Evolutionary conservation across 1,140 invertebrate species (phyloP).

Genomic region (Caenorhabditis tropicalis): DNA sequence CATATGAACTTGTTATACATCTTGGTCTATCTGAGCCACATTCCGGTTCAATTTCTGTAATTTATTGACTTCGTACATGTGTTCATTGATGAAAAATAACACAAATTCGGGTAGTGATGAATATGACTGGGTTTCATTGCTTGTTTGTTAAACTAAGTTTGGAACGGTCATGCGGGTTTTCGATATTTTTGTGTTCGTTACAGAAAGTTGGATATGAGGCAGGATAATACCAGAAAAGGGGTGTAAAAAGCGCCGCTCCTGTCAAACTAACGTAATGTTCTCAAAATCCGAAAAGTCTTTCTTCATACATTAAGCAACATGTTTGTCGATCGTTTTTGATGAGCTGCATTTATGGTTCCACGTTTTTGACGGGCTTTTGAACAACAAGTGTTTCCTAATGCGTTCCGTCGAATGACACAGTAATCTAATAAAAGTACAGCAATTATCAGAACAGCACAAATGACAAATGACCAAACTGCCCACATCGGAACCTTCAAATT

Average conservation of each 20-base stretch:
- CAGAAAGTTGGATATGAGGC: no score
- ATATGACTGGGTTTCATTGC: not conserved
- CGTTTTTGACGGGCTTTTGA: constrained; percentile 46
- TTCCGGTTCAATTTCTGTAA: constrained; percentile 26
- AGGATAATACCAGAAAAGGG: not conserved
- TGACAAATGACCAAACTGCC: constrained; percentile 65
- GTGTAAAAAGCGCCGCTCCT: not conserved
- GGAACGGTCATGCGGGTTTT: not conserved
- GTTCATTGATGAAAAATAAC: no score
- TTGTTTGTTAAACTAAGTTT: not conserved
- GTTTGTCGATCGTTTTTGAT: constrained; percentile 67
- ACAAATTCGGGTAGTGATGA: not conserved
- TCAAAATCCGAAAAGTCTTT: constrained; percentile 35
- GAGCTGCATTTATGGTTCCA: constrained; percentile 45
- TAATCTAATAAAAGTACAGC: constrained; percentile 68
- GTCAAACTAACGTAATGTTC: constrained; percentile 35
- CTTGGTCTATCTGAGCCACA: constrained; percentile 21
- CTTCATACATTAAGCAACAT: constrained; percentile 64
- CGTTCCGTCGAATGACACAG: constrained; percentile 67
- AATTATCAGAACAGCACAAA: constrained; percentile 62
- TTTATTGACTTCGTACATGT: no score
- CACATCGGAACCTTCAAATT: constrained; percentile 57
- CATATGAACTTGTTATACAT: constrained; percentile 30
- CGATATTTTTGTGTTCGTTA: no score
- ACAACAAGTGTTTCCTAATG: constrained; percentile 66